phyloP scores from a whole-genome alignment of 1,140 invertebrate species.

The Ruditapes philippinarum region DNA sequence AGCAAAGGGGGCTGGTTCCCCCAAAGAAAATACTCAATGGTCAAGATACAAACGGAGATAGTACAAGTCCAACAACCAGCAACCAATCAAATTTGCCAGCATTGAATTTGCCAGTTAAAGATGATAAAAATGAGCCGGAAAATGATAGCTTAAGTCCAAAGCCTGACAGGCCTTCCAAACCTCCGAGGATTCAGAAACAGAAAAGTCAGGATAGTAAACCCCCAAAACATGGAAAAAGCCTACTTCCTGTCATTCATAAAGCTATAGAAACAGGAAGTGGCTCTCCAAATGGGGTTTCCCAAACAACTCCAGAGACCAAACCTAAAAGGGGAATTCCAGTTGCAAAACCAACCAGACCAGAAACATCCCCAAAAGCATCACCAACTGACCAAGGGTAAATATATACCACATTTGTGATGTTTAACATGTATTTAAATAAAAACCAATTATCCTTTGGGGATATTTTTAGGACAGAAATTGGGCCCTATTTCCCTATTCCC shows the following conservation, averaged over 20 bases:
- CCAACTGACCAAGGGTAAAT: constrained; percentile 26
- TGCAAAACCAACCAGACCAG: constrained; percentile 27
- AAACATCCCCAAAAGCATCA: constrained; percentile 14
- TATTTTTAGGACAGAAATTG: too few species aligned
- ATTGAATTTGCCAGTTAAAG: not conserved
- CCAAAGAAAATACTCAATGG: constrained; percentile 60
- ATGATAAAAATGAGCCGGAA: not conserved
- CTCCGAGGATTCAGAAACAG: constrained; percentile 51
- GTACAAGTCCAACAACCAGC: not conserved
- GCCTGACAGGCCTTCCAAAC: constrained; percentile 57
- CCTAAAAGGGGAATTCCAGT: constrained; percentile 57
- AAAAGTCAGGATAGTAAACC: constrained; percentile 51
- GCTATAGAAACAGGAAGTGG: constrained; percentile 45
- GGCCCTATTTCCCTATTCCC: too few species aligned
- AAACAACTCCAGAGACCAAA: constrained; percentile 46
- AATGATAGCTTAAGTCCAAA: constrained; percentile 41
- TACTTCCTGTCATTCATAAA: constrained; percentile 58
- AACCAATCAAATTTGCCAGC: not conserved
- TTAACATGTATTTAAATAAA: too few species aligned
- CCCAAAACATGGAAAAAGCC: constrained; percentile 56
- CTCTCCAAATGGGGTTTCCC: constrained; percentile 40
- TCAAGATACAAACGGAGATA: not conserved
- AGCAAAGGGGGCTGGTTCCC: constrained; percentile 44
- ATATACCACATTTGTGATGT: too few species aligned
- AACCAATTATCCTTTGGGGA: too few species aligned